These are phyloP conservation scores for Adelosebastes latens DNA, from an alignment of 2,797 vertebrate species.

Conservation along the genomic window DNA sequence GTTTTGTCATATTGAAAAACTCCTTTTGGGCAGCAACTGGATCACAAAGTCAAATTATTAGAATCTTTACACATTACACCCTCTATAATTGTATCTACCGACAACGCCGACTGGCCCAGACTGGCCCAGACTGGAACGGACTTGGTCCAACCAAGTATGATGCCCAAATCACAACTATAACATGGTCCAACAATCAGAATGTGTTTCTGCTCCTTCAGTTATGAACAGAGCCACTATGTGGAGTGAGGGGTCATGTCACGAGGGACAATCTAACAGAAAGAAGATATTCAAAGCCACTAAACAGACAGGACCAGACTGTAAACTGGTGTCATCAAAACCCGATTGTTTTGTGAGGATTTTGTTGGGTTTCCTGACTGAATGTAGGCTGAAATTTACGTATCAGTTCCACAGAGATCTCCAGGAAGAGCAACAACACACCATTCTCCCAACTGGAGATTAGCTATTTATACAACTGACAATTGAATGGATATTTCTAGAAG, in stretches of 20 bases:
- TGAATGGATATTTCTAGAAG: slow-evolving; percentile 11
- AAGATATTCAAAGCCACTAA: background rate
- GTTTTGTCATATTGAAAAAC: background rate
- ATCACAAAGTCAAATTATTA: background rate
- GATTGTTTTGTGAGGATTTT: background rate
- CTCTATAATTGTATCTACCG: background rate
- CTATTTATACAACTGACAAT: background rate
- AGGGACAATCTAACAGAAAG: background rate
- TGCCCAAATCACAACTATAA: background rate
- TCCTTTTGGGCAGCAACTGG: background rate
- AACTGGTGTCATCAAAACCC: background rate
- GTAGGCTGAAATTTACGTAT: background rate
- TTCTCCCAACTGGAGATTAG: background rate
- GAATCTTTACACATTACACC: background rate
- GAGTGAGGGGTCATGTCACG: background rate
- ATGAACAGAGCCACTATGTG: background rate
- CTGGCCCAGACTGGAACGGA: background rate
- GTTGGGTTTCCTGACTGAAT: background rate
- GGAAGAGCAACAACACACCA: background rate
- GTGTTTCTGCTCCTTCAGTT: background rate
- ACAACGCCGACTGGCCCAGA: background rate
- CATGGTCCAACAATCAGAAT: background rate
- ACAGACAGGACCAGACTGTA: background rate
- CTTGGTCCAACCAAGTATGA: background rate
- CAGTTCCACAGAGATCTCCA: background rate